Conservation (phyloP, 2,888 invertebrate species). For the Slavum lentiscoides region DNA sequence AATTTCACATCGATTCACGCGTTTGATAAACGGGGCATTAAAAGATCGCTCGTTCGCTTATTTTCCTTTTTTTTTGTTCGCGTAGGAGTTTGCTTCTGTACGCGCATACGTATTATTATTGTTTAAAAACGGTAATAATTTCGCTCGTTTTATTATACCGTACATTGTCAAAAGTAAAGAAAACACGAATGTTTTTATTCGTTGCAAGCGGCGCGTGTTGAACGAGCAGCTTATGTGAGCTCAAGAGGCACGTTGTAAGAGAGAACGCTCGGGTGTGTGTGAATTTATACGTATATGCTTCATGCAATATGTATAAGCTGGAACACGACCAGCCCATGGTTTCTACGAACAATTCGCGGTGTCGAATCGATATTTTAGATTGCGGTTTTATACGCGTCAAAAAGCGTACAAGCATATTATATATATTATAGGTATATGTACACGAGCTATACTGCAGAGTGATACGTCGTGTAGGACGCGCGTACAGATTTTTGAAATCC, state of each 20-base stretch:
- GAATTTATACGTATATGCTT: neutral
- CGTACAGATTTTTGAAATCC: too few relatives aligned
- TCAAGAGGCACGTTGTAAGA: conserved; percentile 15
- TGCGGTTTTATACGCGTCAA: conserved; percentile 36
- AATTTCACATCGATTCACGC: too few relatives aligned
- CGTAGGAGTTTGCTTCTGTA: too few relatives aligned
- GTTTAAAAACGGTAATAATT: too few relatives aligned
- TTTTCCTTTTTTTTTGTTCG: too few relatives aligned
- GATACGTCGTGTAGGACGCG: too few relatives aligned
- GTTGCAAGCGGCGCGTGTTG: neutral
- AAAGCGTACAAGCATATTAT: neutral
- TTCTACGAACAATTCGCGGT: conserved; percentile 29
- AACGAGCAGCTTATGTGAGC: conserved; percentile 12
- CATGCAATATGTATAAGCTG: conserved; percentile 32
- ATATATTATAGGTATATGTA: too few relatives aligned
- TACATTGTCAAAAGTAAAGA: neutral
- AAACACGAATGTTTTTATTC: conserved; percentile 9
- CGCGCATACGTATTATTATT: too few relatives aligned
- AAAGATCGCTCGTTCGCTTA: too few relatives aligned
- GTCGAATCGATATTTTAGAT: conserved; percentile 38
- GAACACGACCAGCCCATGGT: neutral
- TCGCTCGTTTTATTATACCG: neutral
- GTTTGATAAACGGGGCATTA: too few relatives aligned
- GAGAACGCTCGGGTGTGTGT: neutral
- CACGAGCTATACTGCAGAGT: too few relatives aligned